Base-by-base conservation (phyloP, 1,140 invertebrate species). In the Theocolax elegans region DNA sequence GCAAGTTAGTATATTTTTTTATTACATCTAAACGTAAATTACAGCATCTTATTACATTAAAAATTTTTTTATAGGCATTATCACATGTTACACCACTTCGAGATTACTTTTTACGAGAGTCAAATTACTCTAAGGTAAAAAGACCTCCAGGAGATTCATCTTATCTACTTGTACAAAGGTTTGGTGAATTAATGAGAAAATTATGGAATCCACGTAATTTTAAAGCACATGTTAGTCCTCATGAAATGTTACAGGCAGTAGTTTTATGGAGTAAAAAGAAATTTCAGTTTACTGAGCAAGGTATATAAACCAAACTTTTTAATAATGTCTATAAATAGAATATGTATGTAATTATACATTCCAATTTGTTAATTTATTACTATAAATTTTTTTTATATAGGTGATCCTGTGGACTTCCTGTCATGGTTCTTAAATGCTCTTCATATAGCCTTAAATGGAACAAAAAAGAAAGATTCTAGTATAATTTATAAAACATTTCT, bases 171-270 rank as follows among this genome's bases (percentile, higher is more conserved):
- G 95, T 98, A 0, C 96, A 98, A 82, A 88, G 98, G 60, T 99
- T 99, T 87, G 98, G 98, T 2, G 98, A 99, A 84, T 87, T 99
- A 8, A 91, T 99, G 83, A 85, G 98, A 4, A 99, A 99, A 85
- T 87, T 99, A 73, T 99, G 98, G 98, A 99, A 99, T 86, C 97
- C 97, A 0, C 87, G 96, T 66, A 99, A 99, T 81, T 99, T 99
- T 80, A 99, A 99, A 87, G 95, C 97, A 4, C 98, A 99, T 81
- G 98, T 99, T 1, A 99, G 97, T 59, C 98, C 98, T 0, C 98
- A 99, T 85, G 98, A 99, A 89, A 99, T 99, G 98, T 86, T 99
- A 13, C 98, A 99, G 86, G 96, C 98, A 35, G 97, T 99, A 31
- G 98, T 99, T 1, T 86, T 99, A 8, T 99, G 97, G 92, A 98